These are phyloP conservation scores for Saguinus midas DNA, from an alignment of 2,113 vertebrate species.

Conservation along the genomic window DNA sequence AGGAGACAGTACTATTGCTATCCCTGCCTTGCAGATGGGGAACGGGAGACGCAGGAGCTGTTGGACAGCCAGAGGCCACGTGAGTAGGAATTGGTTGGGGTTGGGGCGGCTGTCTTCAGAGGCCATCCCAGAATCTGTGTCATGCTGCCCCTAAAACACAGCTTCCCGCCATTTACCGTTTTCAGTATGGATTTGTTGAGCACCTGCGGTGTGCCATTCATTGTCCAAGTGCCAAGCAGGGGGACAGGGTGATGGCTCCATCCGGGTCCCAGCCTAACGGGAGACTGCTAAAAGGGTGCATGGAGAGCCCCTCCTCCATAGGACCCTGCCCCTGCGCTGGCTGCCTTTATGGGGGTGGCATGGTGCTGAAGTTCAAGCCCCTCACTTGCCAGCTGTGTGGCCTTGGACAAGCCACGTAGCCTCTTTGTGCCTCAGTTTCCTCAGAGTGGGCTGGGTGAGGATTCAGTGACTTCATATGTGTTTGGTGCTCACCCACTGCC, in stretches of 20 bases:
- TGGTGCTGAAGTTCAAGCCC: not conserved
- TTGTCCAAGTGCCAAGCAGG: not conserved
- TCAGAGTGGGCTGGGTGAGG: not conserved
- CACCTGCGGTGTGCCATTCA: not conserved
- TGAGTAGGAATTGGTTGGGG: not conserved
- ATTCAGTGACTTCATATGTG: not conserved
- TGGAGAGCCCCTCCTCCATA: not conserved
- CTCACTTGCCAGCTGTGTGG: not conserved
- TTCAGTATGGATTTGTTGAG: not conserved
- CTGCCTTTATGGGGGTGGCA: too few species aligned
- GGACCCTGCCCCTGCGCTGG: not conserved
- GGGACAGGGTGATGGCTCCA: not conserved
- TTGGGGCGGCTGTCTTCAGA: not conserved
- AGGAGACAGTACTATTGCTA: rapidly evolving
- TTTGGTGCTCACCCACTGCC: not conserved
- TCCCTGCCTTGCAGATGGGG: not conserved
- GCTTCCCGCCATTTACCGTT: not conserved
- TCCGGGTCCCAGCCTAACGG: rapidly evolving
- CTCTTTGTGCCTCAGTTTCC: not conserved
- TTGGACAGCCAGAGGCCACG: not conserved
- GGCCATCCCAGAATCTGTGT: not conserved
- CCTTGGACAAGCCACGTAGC: not conserved
- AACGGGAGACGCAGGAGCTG: not conserved
- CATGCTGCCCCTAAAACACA: not conserved
- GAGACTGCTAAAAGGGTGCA: not conserved